A percentile compares a stretch with the other conserved stretches of the same genome.
Evolutionary conservation across 2,113 vertebrate species (phyloP).

Genomic region (Rhea americana): DNA sequence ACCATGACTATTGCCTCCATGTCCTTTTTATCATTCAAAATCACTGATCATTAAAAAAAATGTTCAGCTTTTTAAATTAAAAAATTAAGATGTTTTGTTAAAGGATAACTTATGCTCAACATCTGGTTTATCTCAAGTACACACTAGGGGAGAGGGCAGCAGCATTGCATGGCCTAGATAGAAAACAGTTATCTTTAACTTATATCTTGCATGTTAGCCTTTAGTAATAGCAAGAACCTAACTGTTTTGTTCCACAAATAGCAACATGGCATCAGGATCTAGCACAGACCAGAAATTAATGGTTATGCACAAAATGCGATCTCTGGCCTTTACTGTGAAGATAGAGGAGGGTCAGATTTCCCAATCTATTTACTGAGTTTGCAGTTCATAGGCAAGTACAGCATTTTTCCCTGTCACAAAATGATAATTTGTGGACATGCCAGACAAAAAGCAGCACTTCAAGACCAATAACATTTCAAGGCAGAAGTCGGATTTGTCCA

Average conservation of each 20-base stretch:
- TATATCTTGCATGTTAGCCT: conserved; percentile 31
- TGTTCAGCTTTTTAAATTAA: not conserved
- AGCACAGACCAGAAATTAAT: conserved; percentile 24
- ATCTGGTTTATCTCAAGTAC: not conserved
- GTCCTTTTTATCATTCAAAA: not conserved
- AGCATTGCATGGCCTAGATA: not conserved
- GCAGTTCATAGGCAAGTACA: conserved; percentile 1
- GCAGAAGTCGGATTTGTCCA: not conserved
- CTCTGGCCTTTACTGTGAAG: not conserved
- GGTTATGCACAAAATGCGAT: not conserved
- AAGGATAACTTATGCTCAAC: conserved; percentile 21
- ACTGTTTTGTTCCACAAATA: conserved; percentile 32
- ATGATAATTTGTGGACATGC: not conserved
- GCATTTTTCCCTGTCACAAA: not conserved
- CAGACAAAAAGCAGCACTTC: not conserved
- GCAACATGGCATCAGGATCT: not conserved
- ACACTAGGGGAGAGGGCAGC: not conserved
- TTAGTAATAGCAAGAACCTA: conserved; percentile 20
- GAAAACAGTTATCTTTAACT: conserved; percentile 52
- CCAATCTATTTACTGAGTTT: conserved; percentile 43
- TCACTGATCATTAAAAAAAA: not conserved
- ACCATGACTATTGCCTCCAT: not conserved
- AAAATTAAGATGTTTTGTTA: conserved; percentile 12
- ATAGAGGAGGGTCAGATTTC: conserved; percentile 32
- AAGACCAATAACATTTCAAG: not conserved